Base-by-base conservation (phyloP, 2,888 invertebrate genomes). In the Synergus japonicus region DNA sequence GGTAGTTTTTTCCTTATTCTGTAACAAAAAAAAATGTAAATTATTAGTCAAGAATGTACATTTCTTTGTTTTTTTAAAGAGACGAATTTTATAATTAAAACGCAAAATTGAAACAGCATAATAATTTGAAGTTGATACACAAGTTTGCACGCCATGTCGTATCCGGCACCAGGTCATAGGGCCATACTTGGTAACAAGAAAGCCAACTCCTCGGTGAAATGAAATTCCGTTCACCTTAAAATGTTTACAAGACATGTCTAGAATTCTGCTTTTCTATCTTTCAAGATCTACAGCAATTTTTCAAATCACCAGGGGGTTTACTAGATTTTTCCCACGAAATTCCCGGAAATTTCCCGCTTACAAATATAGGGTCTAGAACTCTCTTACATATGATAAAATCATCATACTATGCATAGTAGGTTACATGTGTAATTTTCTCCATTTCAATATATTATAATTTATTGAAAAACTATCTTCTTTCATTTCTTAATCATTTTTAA, bases 111-210 rank as follows among this genome's bases (percentile, higher is more conserved):
- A 80, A 77, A 49, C 76, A 76, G 73, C 82, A 84, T 83, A 83
- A 87, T 82, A 85, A 82, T 81, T 85, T 85, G 84, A 88, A 79
- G 85, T 86, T 78, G 64, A 73, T 76, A 80, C 69, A 82, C 79
- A 76, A 78, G 76, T 63, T 85, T 83, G 88, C 86, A 83, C 84
- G 86, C 81, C 86, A 81, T 84, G 87, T 86, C 87, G 86, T 87
- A 87, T 88, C 88, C 88, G 87, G 87, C 87, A 87, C 84, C 85
- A 85, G 83, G 81, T 86, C 85, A 85, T 82, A 78, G 83, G 80
- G 81, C 89, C 89, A 86, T 89, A 89, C 86, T 89, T 88, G 89
- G 89, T 81, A 84, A 86, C 88, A 88, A 85, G 89, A 89, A 89
- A 89, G 89, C 86, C 84, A 82, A 83, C 86, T 79, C 78, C 83